These are phyloP conservation scores for Panopea generosa DNA, from an alignment of 2,888 invertebrate genomes.

Conservation along the genomic window DNA sequence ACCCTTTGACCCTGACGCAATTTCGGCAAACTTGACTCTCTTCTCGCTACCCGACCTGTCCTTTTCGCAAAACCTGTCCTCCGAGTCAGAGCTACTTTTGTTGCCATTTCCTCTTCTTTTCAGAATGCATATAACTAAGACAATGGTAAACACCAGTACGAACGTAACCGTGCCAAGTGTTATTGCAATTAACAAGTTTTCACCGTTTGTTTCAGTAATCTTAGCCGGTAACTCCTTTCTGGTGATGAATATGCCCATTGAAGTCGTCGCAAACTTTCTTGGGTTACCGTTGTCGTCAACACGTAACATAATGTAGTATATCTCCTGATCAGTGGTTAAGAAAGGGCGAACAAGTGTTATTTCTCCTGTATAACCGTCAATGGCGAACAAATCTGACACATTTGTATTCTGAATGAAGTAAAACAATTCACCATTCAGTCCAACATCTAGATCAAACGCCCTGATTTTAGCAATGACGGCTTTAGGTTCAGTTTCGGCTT, in stretches of 20 bases:
- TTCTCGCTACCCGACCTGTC: constrained; percentile 33
- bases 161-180: constrained; percentile 63
- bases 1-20: constrained; percentile 4
- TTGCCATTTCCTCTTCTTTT: constrained; percentile 44
- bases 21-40: constrained; percentile 54
- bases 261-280: constrained; percentile 51
- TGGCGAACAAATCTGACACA: constrained; percentile 53
- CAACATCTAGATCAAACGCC: constrained; percentile 65
- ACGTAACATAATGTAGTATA: constrained; percentile 55
- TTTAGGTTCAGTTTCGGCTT: constrained; percentile 55
- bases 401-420: constrained; percentile 59
- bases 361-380: constrained; percentile 62
- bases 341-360: constrained; percentile 58
- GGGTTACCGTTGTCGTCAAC: constrained; percentile 67
- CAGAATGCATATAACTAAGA: constrained; percentile 64
- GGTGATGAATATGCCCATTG: constrained; percentile 58
- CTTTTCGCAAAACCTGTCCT: constrained; percentile 46
- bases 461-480: constrained; percentile 58
- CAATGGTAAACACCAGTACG: constrained; percentile 65
- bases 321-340: constrained; percentile 43
- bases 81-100: constrained; percentile 26
- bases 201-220: constrained; percentile 41
- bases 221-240: constrained; percentile 27
- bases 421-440: constrained; percentile 57
- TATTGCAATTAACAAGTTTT: constrained; percentile 65